Evolutionary conservation across 2,797 vertebrate genomes (phyloP).

Genomic region (Chaetophractus vellerosus): DNA sequence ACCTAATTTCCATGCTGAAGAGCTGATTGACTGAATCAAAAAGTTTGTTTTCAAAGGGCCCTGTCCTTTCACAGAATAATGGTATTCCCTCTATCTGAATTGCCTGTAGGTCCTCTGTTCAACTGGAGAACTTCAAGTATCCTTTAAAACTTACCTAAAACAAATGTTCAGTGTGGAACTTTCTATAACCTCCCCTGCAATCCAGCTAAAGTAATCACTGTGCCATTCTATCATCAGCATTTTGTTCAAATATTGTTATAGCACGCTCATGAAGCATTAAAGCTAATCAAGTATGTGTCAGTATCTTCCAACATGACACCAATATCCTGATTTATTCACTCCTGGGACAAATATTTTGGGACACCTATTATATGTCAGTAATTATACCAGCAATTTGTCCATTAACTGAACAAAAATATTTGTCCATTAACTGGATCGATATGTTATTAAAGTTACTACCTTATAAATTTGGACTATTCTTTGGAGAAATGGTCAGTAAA

Average conservation of each 20-base stretch:
- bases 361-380: too few species aligned
- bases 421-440: neutral
- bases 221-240: neutral
- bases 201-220: neutral
- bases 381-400: too few species aligned
- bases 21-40: neutral
- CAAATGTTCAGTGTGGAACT: neutral
- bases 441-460: neutral
- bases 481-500: neutral
- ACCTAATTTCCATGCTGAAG: neutral
- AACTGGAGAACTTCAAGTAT: neutral
- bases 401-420: neutral
- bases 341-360: too few species aligned
- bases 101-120: neutral
- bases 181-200: neutral
- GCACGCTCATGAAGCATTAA: neutral
- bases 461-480: neutral
- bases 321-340: neutral
- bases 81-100: neutral
- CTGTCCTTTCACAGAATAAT: rapidly evolving
- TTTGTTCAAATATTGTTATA: neutral
- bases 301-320: neutral
- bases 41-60: neutral
- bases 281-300: neutral
- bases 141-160: neutral